A percentile compares a stretch with the other conserved stretches of the same genome.
phyloP scores from a whole-genome alignment of 2,113 vertebrate genomes.

The Taxidea taxus region DNA sequence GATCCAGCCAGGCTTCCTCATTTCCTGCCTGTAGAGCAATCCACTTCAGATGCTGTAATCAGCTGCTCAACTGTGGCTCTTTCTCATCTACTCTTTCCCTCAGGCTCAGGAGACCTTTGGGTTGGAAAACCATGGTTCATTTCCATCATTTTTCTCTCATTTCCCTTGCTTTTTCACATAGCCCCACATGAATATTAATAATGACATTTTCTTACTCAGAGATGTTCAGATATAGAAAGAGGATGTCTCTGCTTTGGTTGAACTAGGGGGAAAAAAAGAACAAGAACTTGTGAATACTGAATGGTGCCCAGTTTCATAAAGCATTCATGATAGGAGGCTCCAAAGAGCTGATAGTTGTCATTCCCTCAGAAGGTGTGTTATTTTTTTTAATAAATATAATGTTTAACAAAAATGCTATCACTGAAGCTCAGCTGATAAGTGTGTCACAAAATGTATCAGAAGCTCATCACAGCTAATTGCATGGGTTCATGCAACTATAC shows the following conservation, averaged over 20 bases:
- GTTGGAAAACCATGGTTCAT: constrained; percentile 59
- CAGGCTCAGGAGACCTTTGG: constrained; percentile 54
- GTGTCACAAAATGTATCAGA: neutral
- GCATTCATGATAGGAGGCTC: neutral
- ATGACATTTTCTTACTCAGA: neutral
- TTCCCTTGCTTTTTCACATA: constrained; percentile 65
- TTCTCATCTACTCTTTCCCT: constrained; percentile 61
- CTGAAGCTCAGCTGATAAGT: neutral
- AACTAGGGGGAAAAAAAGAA: neutral
- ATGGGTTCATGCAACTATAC: neutral
- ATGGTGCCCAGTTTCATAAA: neutral
- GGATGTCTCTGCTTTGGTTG: neutral
- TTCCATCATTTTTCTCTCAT: constrained; percentile 69
- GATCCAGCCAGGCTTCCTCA: constrained; percentile 73
- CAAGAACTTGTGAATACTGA: neutral
- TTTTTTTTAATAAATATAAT: neutral
- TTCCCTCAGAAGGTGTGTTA: neutral
- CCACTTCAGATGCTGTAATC: constrained; percentile 68
- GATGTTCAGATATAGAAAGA: neutral
- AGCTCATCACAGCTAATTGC: neutral
- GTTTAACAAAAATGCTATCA: neutral
- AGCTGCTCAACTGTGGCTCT: constrained; percentile 56
- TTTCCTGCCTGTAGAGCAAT: constrained; percentile 75
- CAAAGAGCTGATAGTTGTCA: neutral
- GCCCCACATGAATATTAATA: constrained; percentile 54